Conservation (phyloP, 2,888 invertebrate species). For the Lamellibrachia satsuma region DNA sequence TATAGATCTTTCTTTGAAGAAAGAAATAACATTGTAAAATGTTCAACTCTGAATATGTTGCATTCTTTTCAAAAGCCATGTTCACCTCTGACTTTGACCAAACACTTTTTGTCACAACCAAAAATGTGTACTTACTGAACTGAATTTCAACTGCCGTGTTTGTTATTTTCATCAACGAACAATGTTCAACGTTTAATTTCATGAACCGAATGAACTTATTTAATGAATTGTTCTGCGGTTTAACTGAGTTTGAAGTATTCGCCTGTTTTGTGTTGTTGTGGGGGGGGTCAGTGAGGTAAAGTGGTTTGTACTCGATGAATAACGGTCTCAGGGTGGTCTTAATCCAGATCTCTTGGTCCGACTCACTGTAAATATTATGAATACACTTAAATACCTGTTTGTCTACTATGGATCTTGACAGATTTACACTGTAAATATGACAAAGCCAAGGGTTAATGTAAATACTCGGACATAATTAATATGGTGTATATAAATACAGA, state of each 20-base stretch:
- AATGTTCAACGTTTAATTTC: not conserved
- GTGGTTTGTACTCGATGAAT: not conserved
- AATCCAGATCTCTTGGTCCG: not conserved
- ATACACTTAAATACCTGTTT: not conserved
- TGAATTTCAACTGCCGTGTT: not conserved
- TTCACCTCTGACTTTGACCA: not conserved
- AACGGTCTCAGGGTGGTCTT: not conserved
- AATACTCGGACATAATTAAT: constrained; percentile 9
- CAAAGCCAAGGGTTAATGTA: not conserved
- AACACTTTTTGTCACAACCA: not conserved
- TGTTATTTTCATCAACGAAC: not conserved
- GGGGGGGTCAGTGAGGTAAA: not conserved
- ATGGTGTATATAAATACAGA: not conserved
- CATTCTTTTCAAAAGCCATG: no score
- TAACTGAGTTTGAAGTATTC: not conserved
- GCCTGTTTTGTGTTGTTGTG: not conserved
- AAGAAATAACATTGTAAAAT: not conserved
- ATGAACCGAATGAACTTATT: not conserved
- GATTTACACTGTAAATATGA: not conserved
- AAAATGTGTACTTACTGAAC: not conserved
- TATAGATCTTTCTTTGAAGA: not conserved
- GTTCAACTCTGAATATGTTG: not conserved
- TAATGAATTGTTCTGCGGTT: not conserved
- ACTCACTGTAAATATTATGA: not conserved
- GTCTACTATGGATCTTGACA: not conserved